These are phyloP conservation scores for Lutra lutra DNA, from an alignment of 2,797 vertebrate species.

Conservation along the genomic window DNA sequence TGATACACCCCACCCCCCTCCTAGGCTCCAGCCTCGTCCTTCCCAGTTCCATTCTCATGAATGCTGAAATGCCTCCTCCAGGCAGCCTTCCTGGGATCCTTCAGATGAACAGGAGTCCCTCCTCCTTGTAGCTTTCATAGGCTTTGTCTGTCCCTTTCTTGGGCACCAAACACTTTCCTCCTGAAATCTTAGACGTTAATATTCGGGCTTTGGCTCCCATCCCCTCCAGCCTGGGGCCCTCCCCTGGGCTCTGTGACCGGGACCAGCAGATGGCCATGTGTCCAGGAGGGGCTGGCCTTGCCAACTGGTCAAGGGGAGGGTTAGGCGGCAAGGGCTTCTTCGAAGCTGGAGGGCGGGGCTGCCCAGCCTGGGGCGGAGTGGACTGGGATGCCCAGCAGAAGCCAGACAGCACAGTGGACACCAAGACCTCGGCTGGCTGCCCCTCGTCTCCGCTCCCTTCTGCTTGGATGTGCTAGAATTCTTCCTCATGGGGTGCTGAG, in stretches of 20 bases:
- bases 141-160: background rate
- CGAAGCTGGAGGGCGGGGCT: background rate
- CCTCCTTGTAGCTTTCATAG: background rate
- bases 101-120: background rate
- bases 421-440: background rate
- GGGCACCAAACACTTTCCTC: background rate
- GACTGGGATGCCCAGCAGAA: background rate
- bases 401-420: background rate
- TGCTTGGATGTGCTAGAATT: accelerated
- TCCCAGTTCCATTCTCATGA: background rate
- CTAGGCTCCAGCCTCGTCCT: background rate
- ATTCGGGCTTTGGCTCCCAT: accelerated
- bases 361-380: background rate
- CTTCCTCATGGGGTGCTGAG: background rate
- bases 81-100: background rate
- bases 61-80: background rate
- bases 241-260: background rate
- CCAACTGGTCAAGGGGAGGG: background rate
- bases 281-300: background rate
- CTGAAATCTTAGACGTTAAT: background rate
- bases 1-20: accelerated
- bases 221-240: background rate
- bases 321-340: background rate
- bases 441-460: background rate
- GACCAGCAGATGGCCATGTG: accelerated